Evolutionary conservation across 2,888 invertebrate genomes (phyloP), one percentile per base, ranked within the genome.

Genomic region (Catonia carolina): DNA sequence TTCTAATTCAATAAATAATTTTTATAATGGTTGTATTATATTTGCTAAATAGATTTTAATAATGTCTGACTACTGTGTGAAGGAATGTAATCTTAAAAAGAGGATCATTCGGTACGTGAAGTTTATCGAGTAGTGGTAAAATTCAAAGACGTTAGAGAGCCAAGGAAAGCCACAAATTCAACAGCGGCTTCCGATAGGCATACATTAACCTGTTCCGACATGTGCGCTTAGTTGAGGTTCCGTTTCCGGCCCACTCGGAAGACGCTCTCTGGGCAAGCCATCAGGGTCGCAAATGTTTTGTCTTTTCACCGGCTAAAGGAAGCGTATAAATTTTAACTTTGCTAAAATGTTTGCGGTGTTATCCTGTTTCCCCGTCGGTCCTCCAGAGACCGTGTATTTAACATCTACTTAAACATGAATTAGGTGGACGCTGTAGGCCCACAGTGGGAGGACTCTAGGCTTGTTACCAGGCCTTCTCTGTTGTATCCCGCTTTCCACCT

Each of bases 171-270:
- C 45, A 45, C 45, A 45, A 45, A 45, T 45, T 22, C 45, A 45
- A n/a, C 14, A n/a, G 18, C 45, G 22, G 27, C 36, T 51, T 56
- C 56, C 56, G 45, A 56, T 53, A 57, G 53, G 53, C 57, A 57
- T 57, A 57, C 42, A 57, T 57, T 57, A 57, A 57, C 53, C 57
- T 39, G 53, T 41, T 52, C 52, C 52, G 52, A 52, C 52, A 41
- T 41, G 52, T 41, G 37, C 23, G 41, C 50, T 50, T 50, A 50
- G 50, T 50, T 35, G 50, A 36, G 22, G 36, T 50, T 50, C 50
- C 50, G 35, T 35, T 33, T 35, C 55, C 48, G 55, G 35, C 27
- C 55, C 36, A 27, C 45, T 23, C 15, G 23, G 53, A 41, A 52
- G 39, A 22, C 39, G 22, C 22, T 45, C 47, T 55, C 55, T 36